Evolutionary conservation across 2,888 invertebrate species (phyloP), one percentile per base, ranked within the genome.

Genomic region (Hanleya hanleyi): DNA sequence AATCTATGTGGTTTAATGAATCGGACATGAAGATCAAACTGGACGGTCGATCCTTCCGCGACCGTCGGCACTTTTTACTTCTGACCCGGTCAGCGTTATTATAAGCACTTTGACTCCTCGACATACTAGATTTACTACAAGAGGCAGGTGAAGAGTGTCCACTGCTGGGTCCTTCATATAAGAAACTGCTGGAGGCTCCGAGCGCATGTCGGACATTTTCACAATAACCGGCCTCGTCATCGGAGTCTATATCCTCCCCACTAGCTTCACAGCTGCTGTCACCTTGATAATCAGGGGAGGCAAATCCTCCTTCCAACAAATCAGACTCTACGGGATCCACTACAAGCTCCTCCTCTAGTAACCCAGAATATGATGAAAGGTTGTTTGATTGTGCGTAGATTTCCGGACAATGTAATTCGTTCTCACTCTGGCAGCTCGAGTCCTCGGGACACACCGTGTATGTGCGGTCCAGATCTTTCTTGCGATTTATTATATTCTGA

Each of bases 11-110:
- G 0, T 91, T 90, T 88, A 51, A 87, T 75, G 95, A 91, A 88
- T 95, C 95, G 18, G 95, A 95, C 47, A 96, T 92, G 83, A 96
- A 96, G 7, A 96, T 96, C 6, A 96, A 96, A 75, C 96, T 96
- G 95, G 96, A 96, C 0, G 96, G 96, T 62, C 96, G 93, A 62
- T 87, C 86, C 1, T 32, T 22, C 57, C 57, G 18, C 15, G 29
- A 4, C 32, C 57, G 5, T 2, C 57, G 57, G n/a, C n/a, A n/a
- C n/a, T n/a, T n/a, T n/a, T n/a, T n/a, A 9, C 29, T 29, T 57
- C 29, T 57, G 26, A 57, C 57, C 9, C 32, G 1, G 15, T 57
- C 57, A 57, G 18, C 22, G 57, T 57, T 57, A 57, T 32, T 57
- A 26, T 57, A 57, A 29, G 57, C 22, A 57, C 57, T 57, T 22